Conservation (phyloP, 2,888 invertebrate species). For the Drosophila recens region DNA sequence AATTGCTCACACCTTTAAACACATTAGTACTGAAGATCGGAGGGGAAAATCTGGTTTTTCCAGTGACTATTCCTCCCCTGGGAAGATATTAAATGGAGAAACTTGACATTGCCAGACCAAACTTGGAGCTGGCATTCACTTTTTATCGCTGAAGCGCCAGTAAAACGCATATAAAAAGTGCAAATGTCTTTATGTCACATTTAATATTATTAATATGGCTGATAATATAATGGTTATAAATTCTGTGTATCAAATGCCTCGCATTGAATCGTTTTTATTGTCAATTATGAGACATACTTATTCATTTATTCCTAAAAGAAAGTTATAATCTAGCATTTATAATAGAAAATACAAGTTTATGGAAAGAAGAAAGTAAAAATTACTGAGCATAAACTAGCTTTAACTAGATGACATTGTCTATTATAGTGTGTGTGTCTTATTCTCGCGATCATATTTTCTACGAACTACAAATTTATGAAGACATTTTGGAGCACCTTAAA, state of each 20-base stretch:
- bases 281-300: background rate
- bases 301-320: conserved; percentile 9
- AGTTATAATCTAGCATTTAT: conserved; percentile 8
- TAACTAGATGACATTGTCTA: background rate
- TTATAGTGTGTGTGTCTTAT: background rate
- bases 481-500: conserved; percentile 60
- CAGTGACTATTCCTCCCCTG: conserved; percentile 14
- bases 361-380: background rate
- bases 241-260: conserved; percentile 40
- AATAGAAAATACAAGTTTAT: background rate
- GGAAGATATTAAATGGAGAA: conserved; percentile 45
- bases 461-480: conserved; percentile 55
- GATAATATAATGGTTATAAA: conserved; percentile 50
- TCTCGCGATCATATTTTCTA: conserved; percentile 6
- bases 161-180: conserved; percentile 19
- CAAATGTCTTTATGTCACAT: conserved; percentile 45
- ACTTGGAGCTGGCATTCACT: conserved; percentile 66
- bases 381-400: conserved; percentile 9
- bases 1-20: conserved; percentile 33
- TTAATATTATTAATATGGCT: conserved; percentile 52
- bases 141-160: conserved; percentile 53
- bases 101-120: conserved; percentile 75
- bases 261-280: conserved; percentile 36
- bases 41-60: conserved; percentile 42
- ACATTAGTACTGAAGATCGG: background rate